Evolutionary conservation across 2,888 invertebrate species (phyloP), one percentile per base, ranked within the genome.

Genomic region (Dicycla oo): DNA sequence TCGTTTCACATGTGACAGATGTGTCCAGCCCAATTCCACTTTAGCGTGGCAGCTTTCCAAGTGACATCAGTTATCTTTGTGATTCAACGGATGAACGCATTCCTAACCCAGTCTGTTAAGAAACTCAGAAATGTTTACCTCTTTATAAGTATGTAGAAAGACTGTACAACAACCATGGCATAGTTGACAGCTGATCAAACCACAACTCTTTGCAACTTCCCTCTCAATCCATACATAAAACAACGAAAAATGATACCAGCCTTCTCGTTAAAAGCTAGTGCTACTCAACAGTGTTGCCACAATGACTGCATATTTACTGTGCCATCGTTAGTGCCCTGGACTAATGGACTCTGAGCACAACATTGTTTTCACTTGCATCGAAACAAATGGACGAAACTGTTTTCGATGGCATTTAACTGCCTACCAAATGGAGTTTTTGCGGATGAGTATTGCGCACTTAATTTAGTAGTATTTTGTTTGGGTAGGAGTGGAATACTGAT

Each of bases 291-390:
- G 58, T 84, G 84, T 85, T 84, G 81, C 81, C 79, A 64, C 80
- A 89, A 91, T 90, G 90, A 89, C 87, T 83, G 89, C 89, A 91
- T 94, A 93, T 94, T 93, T 92, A 91, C 88, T 86, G 87, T 89
- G 87, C 89, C 87, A 90, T 89, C 88, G 89, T 88, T 86, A 88
- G 86, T 87, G 91, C 89, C 83, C 84, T 71, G 81, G 85, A 88
- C 88, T 95, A 95, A 95, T 95, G 94, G 95, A 89, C 93, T 94
- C 91, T 85, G 90, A 93, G 92, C 88, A 88, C 92, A 88, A 94
- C 94, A 94, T 93, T 94, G 95, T 94, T 93, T 92, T 92, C 89
- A 87, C 84, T 90, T 88, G 90, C 90, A 90, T 89, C 86, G 87
- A 88, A 90, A 91, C 90, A 90, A 90, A 92, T 91, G 86, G 89